phyloP scores from a whole-genome alignment of 2,113 vertebrate species.

The Melanostigma gelatinosum region DNA sequence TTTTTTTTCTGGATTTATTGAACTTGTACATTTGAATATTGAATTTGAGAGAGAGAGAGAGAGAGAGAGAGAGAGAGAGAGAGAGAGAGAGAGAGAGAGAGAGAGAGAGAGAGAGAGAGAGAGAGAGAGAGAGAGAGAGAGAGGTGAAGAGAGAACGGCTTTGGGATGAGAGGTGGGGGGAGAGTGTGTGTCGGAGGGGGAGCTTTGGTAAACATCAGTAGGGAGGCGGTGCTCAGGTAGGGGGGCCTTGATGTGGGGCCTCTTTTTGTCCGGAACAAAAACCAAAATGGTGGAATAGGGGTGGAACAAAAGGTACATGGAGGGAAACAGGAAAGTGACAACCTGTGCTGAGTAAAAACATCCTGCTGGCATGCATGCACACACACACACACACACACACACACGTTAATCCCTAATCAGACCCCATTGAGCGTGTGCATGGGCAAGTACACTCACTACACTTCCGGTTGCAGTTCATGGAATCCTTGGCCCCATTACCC shows the following conservation, averaged over 20 bases:
- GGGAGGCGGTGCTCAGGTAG: constrained; percentile 59
- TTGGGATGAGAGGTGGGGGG: neutral
- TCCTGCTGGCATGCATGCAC: constrained; percentile 51
- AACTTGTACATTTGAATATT: neutral
- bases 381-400: constrained; percentile 13
- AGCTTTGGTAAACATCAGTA: constrained; percentile 51
- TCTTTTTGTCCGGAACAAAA: constrained; percentile 70
- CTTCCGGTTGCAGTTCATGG: constrained; percentile 63
- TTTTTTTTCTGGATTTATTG: neutral
- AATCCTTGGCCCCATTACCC: constrained; percentile 62
- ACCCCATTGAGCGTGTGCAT: constrained; percentile 27
- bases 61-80: constrained; percentile 5
- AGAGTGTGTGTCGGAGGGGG: constrained; percentile 9
- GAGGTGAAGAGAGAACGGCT: neutral
- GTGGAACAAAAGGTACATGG: constrained; percentile 66
- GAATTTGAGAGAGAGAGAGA: neutral
- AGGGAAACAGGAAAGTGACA: constrained; percentile 65
- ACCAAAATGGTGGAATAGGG: constrained; percentile 72
- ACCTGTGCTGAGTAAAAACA: constrained; percentile 72
- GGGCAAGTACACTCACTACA: constrained; percentile 43
- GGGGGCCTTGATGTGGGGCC: constrained; percentile 67
- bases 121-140: no score
- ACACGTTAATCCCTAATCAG: constrained; percentile 60
- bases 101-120: neutral
- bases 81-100: constrained; percentile 4